A percentile compares a stretch with the other conserved stretches of the same genome.
phyloP scores from a whole-genome alignment of 2,888 invertebrate species.

The Beris chalybata region DNA sequence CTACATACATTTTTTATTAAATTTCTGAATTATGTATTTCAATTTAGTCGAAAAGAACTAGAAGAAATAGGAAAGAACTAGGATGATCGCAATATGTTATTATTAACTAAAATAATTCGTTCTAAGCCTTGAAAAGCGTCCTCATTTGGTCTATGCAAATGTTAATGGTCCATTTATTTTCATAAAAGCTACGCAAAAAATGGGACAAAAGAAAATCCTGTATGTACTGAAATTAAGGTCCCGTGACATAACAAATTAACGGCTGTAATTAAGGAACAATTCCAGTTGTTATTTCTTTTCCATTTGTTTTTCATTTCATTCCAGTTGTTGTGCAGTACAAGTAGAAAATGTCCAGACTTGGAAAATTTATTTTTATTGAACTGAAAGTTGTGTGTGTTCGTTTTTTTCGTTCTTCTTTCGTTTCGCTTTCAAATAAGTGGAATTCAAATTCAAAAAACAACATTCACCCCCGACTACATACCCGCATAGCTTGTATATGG shows the following conservation, averaged over 20 bases:
- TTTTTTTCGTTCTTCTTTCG: conserved; percentile 3
- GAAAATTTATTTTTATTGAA: conserved; percentile 38
- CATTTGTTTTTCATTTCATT: conserved; percentile 1
- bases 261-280: conserved; percentile 26
- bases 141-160: no score
- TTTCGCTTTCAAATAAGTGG: conserved; percentile 4
- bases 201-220: conserved; percentile 12
- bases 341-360: conserved; percentile 32
- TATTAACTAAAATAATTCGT: no score
- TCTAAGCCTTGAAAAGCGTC: no score
- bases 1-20: no score
- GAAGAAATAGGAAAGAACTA: no score
- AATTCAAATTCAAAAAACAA: conserved; percentile 3
- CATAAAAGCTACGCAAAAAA: conserved; percentile 25
- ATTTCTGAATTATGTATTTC: no score
- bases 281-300: conserved; percentile 14
- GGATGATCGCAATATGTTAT: no score
- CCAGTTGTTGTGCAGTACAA: conserved; percentile 14
- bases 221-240: conserved; percentile 33
- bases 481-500: background rate
- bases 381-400: conserved; percentile 19
- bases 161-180: conserved; percentile 25
- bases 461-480: background rate
- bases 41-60: no score
- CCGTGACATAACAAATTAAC: conserved; percentile 38